Evolutionary conservation across 1,140 invertebrate genomes (phyloP), one percentile per base, ranked within the genome.

Genomic region (Sweltsa coloradensis): DNA sequence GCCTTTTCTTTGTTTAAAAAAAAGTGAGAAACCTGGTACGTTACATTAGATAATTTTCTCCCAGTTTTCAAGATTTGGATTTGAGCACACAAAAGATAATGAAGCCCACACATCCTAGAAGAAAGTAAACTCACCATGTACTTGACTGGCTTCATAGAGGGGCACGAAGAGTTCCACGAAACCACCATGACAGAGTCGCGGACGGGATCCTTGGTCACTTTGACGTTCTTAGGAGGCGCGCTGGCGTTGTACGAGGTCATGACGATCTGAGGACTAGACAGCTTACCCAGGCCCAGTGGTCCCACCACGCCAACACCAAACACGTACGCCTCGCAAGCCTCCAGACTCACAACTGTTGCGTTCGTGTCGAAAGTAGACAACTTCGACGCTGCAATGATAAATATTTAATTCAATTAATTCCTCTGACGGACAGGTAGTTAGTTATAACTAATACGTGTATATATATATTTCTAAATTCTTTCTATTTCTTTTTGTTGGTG

Each of bases 261-360:
- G 2, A 84, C 64, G n/a, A 61, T 62, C 0, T 63, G 47, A 0
- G 74, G 68, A 24, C 63, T 58, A 19, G 68, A 69, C 11, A 85
- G 58, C 5, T 80, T 81, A 4, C 85, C 85, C 24, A 68, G 57
- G 0, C 79, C 77, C 6, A 69, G 63, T 0, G 77, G 76, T 9
- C 70, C 73, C 25, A 76, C 63, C 2, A 89, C 58, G 0, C 79
- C 81, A n/a, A 88, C 76, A 7, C 73, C 72, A 57, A 89, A 79
- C 11, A 79, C 57, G 55, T 89, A 89, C 0, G 65, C 72, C 53
- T 83, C 79, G 56, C 86, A 89, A 2, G 83, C 72, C 40, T 77
- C 70, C 49, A 90, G 59, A 50, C 76, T 64, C 13, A 71, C 66
- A 5, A 87, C 66, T 1, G 71, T 68, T 2, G 73, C 63, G 2